phyloP scores from a whole-genome alignment of 2,797 vertebrate genomes.

The Heteromormyrus szaboi region DNA sequence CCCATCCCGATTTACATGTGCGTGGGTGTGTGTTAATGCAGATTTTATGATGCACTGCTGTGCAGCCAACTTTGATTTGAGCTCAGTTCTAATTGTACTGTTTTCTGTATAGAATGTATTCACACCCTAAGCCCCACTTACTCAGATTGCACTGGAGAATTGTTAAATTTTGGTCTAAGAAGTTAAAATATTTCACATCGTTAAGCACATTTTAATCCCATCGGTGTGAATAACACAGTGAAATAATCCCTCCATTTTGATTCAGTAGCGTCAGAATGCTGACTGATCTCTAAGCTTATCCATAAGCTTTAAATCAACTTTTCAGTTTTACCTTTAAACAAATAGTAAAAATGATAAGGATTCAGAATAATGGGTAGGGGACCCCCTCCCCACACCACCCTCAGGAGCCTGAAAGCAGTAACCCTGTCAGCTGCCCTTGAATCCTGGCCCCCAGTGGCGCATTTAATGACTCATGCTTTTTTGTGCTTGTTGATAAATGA shows the following conservation, averaged over 20 bases:
- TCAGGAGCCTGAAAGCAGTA: too few species aligned
- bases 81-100: neutral
- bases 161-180: neutral
- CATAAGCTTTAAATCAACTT: neutral
- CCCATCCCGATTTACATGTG: neutral
- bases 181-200: neutral
- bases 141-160: neutral
- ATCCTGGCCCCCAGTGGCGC: neutral
- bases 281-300: neutral
- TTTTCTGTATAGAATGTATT: neutral
- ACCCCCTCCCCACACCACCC: too few species aligned
- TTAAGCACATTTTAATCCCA: neutral
- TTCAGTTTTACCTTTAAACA: neutral
- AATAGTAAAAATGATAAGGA: neutral
- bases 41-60: neutral
- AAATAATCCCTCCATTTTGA: neutral
- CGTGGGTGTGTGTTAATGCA: neutral
- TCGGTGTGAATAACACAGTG: neutral
- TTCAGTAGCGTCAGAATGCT: neutral
- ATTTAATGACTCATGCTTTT: neutral
- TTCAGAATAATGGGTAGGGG: neutral
- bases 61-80: neutral
- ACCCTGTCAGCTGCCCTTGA: neutral
- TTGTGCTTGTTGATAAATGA: neutral
- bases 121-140: neutral